phyloP scores from a whole-genome alignment of 2,888 invertebrate genomes.

The Ditylenchus weischeri region DNA sequence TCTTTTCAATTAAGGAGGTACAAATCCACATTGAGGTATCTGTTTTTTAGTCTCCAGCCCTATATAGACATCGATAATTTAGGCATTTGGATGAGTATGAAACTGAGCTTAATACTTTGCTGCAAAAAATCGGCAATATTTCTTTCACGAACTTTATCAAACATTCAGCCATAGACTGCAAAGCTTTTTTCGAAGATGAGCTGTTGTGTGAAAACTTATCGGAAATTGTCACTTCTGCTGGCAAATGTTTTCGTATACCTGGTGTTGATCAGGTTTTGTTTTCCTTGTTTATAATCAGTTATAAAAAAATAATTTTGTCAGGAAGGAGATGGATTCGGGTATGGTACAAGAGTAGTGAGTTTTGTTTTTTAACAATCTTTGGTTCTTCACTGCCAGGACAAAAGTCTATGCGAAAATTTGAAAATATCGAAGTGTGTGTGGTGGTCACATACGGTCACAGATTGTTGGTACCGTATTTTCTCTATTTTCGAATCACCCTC shows the following conservation, averaged over 20 bases:
- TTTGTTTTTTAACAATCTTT: too few relatives aligned
- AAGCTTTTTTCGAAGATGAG: slow-evolving; percentile 16
- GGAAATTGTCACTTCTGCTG: slow-evolving; percentile 48
- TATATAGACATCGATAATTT: slow-evolving; percentile 14
- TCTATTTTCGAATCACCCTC: too few relatives aligned
- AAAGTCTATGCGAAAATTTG: too few relatives aligned
- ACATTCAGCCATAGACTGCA: slow-evolving; percentile 21
- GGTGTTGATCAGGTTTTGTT: slow-evolving; percentile 39
- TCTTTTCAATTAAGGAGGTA: slow-evolving; percentile 33
- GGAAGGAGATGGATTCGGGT: slow-evolving; percentile 45
- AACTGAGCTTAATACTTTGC: slow-evolving; percentile 33
- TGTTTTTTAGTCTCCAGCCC: too few relatives aligned
- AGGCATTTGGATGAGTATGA: slow-evolving; percentile 34
- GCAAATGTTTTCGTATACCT: slow-evolving; percentile 49
- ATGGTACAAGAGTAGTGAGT: slow-evolving; percentile 43
- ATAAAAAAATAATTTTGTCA: slow-evolving; percentile 15
- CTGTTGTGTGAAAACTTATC: slow-evolving; percentile 39
- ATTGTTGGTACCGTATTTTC: too few relatives aligned
- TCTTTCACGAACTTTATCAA: slow-evolving; percentile 42
- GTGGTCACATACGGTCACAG: too few relatives aligned
- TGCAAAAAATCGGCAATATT: slow-evolving; percentile 38
- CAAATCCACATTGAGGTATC: slow-evolving; percentile 12
- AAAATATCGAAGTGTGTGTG: too few relatives aligned
- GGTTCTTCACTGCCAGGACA: too few relatives aligned
- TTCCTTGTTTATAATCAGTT: background rate